Conservation (phyloP, 1,140 invertebrate genomes). For the Lutraria rhynchaena region DNA sequence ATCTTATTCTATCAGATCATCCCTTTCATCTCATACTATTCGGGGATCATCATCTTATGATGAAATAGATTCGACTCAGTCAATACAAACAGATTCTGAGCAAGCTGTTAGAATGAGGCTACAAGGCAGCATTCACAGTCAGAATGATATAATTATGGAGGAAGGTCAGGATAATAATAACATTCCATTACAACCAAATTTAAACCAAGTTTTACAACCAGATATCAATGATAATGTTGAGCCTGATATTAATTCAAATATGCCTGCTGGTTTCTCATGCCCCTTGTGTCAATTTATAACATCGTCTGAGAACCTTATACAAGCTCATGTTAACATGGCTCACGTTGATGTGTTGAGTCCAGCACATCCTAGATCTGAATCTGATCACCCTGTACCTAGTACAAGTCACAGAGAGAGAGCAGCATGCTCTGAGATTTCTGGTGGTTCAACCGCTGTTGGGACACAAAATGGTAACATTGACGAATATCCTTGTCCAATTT, state of each 20-base stretch:
- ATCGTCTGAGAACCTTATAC: constrained; percentile 88
- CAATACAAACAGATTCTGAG: constrained; percentile 9
- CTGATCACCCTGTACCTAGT: constrained; percentile 52
- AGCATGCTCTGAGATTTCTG: neutral
- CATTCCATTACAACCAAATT: constrained; percentile 48
- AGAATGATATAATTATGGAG: constrained; percentile 50
- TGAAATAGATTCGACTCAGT: constrained; percentile 4
- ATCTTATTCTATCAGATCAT: constrained; percentile 26
- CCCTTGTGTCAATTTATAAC: constrained; percentile 91
- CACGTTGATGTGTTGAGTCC: constrained; percentile 93
- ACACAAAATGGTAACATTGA: constrained; percentile 80
- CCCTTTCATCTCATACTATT: constrained; percentile 44
- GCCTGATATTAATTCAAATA: constrained; percentile 83
- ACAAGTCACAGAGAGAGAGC: constrained; percentile 2
- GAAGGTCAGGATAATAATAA: constrained; percentile 53
- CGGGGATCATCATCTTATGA: constrained; percentile 23
- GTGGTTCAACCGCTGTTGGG: neutral
- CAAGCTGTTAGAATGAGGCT: constrained; percentile 23
- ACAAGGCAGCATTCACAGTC: constrained; percentile 41
- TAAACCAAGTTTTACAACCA: constrained; percentile 57
- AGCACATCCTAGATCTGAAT: constrained; percentile 82
- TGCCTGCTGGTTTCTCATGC: constrained; percentile 83
- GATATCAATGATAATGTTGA: constrained; percentile 70
- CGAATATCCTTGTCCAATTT: constrained; percentile 84
- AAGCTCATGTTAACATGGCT: constrained; percentile 92